Conservation (phyloP, 2,888 invertebrate genomes). For the Oconnorella tubifera region DNA sequence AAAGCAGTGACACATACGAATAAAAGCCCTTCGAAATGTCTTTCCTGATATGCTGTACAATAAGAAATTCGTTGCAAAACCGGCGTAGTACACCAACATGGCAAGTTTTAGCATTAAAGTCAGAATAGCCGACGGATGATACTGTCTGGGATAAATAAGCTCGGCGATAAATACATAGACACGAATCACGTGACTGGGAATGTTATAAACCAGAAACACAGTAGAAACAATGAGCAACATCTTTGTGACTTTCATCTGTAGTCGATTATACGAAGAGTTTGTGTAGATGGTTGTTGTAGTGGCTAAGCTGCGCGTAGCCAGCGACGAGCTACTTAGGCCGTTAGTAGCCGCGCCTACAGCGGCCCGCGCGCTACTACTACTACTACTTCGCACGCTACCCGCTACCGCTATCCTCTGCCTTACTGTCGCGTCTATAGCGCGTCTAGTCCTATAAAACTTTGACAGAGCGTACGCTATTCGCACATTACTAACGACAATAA, state of each 20-base stretch:
- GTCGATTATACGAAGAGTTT: conserved; percentile 19
- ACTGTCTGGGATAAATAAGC: neutral
- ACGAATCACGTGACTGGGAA: conserved; percentile 22
- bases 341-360: neutral
- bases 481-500: conserved; percentile 27
- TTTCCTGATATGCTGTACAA: conserved; percentile 24
- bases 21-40: conserved; percentile 21
- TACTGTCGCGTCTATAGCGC: neutral
- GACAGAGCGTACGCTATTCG: conserved; percentile 26
- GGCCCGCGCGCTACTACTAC: conserved; percentile 2
- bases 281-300: neutral
- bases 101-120: conserved; percentile 15
- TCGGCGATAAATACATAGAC: conserved; percentile 19
- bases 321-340: neutral
- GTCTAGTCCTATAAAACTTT: conserved; percentile 17
- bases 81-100: conserved; percentile 21
- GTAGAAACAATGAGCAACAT: conserved; percentile 29
- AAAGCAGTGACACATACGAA: conserved; percentile 9
- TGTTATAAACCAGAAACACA: conserved; percentile 30
- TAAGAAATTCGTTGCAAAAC: conserved; percentile 25
- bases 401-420: neutral
- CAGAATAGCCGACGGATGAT: conserved; percentile 12
- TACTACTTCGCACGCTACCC: neutral
- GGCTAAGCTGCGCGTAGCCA: neutral
- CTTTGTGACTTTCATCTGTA: conserved; percentile 29